Conservation (phyloP, 2,113 vertebrate species). For the Paramisgurnus dabryanus region DNA sequence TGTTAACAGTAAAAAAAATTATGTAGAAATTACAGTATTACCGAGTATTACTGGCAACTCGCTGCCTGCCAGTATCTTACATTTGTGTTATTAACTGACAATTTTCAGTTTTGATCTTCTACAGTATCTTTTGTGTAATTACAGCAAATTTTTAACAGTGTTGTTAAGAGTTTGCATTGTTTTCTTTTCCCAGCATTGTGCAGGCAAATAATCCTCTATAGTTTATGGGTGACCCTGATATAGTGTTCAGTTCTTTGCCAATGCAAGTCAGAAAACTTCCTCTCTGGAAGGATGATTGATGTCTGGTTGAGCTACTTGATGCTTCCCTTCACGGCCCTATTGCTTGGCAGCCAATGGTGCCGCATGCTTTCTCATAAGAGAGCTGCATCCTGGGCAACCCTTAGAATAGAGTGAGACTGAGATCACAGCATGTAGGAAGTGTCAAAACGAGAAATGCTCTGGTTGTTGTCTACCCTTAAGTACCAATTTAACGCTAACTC, state of each 20-base stretch:
- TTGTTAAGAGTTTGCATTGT: background rate
- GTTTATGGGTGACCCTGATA: constrained; percentile 20
- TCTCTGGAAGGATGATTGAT: constrained; percentile 42
- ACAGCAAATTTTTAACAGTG: too few species aligned
- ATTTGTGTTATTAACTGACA: too few species aligned
- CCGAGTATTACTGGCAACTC: too few species aligned
- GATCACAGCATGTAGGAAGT: constrained; percentile 70
- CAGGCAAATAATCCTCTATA: background rate
- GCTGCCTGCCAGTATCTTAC: too few species aligned
- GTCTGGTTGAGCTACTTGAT: constrained; percentile 54
- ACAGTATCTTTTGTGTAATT: too few species aligned
- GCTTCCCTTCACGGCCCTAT: constrained; percentile 67
- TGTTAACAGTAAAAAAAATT: too few species aligned
- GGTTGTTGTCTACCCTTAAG: constrained; percentile 27
- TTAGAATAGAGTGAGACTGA: constrained; percentile 62
- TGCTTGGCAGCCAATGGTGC: constrained; percentile 69
- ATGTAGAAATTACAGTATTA: too few species aligned
- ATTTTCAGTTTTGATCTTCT: too few species aligned
- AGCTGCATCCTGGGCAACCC: constrained; percentile 74
- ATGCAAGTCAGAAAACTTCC: constrained; percentile 37
- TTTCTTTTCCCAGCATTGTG: background rate
- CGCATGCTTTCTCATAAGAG: constrained; percentile 70
- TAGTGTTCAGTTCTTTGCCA: constrained; percentile 56
- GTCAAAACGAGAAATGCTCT: constrained; percentile 51
- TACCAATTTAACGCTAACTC: constrained; percentile 9